Evolutionary conservation across 2,888 invertebrate species (phyloP), one percentile per base, ranked within the genome.

Genomic region (Clostera curtula): DNA sequence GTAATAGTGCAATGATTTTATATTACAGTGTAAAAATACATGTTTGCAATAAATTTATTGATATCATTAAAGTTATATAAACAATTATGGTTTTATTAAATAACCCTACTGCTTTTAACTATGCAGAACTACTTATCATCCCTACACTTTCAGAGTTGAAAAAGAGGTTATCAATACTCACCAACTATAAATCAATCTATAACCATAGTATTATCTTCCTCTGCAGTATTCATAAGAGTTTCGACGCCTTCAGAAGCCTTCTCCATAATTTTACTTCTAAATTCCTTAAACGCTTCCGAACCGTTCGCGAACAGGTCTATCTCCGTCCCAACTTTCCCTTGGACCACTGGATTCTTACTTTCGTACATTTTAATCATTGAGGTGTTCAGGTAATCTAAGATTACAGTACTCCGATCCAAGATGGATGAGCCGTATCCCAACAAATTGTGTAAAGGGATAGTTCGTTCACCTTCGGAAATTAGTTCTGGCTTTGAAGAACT

Each of bases 301-400:
- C 71, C 75, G 2, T 41, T 49, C 8, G 65, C 65, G 37, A 65
- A 65, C 3, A 80, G 25, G 43, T 79, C 69, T 8, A 80, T 67
- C 41, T 74, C 56, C 2, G 31, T 51, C 0, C 75, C 76, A 29
- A 74, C 47, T 44, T 63, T 64, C 23, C 25, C 50, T 17, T 36
- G 36, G 3, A 64, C 41, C 1, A 26, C 26, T 1, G 54, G 33
- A 37, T 56, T 42, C 29, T 61, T 69, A 21, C 58, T 67, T n/a
- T 64, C 52, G 25, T 52, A 60, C 79, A 79, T 79, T 42, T 58
- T 61, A 0, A 61, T 42, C 47, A 75, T 63, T 27, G 65, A 76
- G 6, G 38, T 23, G 19, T 80, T 71, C 5, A 79, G 47, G 41
- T 76, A 71, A 29, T 71, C 52, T 6, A 71, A 31, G 4, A 73